Evolutionary conservation across 2,888 invertebrate species (phyloP), one percentile per base, ranked within the genome.

Genomic region (Drosophila helvetica): DNA sequence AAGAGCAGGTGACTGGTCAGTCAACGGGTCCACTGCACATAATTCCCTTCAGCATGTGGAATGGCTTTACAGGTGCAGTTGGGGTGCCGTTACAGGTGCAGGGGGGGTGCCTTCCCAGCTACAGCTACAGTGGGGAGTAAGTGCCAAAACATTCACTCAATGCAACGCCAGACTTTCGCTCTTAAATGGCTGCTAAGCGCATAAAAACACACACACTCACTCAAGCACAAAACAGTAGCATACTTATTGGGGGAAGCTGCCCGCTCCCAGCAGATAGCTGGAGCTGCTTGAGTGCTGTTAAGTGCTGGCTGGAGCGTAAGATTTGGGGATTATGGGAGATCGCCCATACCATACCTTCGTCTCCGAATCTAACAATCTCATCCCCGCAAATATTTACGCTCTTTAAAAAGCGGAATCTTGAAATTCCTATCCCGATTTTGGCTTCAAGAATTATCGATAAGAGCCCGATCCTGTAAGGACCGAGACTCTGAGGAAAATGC

Each of bases 1-100:
- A 6, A 9, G n/a, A 22, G 22, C 64, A 55, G 65, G 54, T 63
- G 54, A 50, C 53, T 25, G 18, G 22, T 47, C 48, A 15, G 48
- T 43, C n/a, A 19, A 25, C 12, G 18, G 10, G 19, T 3, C 30
- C 46, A 17, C 33, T 46, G 17, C 60, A 46, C 22, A n/a, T 48
- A 48, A 47, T 27, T 19, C 43, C 50, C 27, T 6, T 9, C 27
- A 22, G 12, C 43, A 0, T 17, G 17, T 8, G 15, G 38, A 38
- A n/a, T 38, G 38, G 38, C 38, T 12, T 15, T 15, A 15, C 15
- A 6, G 38, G 2, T 38, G 15, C 15, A 15, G 2, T 12, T 0
- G 33, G 33, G 33, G 33, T 12, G 33, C 3, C 30, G 0, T 12
- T 30, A 10, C 30, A 3, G 30, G 2, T 30, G 10, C 22, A 22